Conservation (phyloP, 2,888 invertebrate genomes). For the Ligdia adustata region DNA sequence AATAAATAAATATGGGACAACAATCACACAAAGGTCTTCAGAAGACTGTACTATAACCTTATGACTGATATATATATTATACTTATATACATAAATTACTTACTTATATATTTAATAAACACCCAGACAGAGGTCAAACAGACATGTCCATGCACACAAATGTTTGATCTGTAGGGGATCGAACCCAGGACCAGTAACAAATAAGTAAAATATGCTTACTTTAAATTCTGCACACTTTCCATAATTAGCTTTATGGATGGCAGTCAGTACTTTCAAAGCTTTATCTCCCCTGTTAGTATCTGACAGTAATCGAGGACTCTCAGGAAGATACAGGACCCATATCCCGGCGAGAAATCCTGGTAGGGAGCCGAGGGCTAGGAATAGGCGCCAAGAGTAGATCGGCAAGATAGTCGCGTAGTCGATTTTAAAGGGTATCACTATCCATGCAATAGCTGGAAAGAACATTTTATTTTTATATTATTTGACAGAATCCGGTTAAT, state of each 20-base stretch:
- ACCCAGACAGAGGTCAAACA: too few relatives aligned
- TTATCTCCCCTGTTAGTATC: constrained; percentile 83
- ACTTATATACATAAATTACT: too few relatives aligned
- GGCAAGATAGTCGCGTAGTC: constrained; percentile 62
- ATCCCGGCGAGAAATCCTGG: constrained; percentile 86
- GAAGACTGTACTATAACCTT: too few relatives aligned
- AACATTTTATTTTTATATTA: too few relatives aligned
- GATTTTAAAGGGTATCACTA: constrained; percentile 84
- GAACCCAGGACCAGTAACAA: too few relatives aligned
- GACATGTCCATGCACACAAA: too few relatives aligned
- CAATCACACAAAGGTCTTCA: too few relatives aligned
- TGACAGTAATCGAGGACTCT: constrained; percentile 87
- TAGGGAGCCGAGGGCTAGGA: constrained; percentile 85
- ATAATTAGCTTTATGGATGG: constrained; percentile 82
- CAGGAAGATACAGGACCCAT: constrained; percentile 85
- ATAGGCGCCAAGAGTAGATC: constrained; percentile 89
- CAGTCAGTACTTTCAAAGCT: constrained; percentile 83
- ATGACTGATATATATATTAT: too few relatives aligned
- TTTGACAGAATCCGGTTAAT: too few relatives aligned
- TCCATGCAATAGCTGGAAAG: constrained; percentile 85
- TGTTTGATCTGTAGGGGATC: too few relatives aligned
- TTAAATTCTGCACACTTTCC: constrained; percentile 78
- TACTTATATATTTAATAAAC: too few relatives aligned
- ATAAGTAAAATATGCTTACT: constrained; percentile 50
- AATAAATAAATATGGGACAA: too few relatives aligned